phyloP scores from a whole-genome alignment of 2,797 vertebrate genomes.

The Chelidonichthys spinosus region DNA sequence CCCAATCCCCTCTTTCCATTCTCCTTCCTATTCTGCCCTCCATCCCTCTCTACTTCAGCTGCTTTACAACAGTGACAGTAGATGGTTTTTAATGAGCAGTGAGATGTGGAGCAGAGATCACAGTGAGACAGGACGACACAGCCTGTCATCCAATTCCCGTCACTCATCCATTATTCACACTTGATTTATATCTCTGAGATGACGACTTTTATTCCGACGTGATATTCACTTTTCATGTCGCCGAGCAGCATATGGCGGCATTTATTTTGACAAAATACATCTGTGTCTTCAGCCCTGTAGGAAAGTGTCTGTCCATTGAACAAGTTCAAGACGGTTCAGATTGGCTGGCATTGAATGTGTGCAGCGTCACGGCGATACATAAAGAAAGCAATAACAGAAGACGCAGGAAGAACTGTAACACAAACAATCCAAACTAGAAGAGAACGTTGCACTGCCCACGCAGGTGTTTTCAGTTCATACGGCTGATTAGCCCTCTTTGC shows the following conservation, averaged over 20 bases:
- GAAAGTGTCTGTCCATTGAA: constrained; percentile 17
- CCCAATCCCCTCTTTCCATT: constrained; percentile 24
- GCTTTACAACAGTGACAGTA: constrained; percentile 63
- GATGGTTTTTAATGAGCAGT: constrained; percentile 77
- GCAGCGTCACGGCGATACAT: neutral
- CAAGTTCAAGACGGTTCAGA: constrained; percentile 6
- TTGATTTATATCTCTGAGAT: constrained; percentile 64
- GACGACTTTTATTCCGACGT: constrained; percentile 79
- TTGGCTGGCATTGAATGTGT: neutral
- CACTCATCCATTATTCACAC: constrained; percentile 81
- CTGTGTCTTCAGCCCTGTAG: constrained; percentile 27
- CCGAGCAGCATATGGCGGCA: constrained; percentile 39
- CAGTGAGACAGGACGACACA: constrained; percentile 68
- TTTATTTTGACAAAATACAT: constrained; percentile 74
- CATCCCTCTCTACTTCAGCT: constrained; percentile 41
- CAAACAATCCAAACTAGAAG: no score
- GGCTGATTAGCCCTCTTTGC: no score
- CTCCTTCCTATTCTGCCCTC: constrained; percentile 36
- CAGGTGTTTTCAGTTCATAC: no score
- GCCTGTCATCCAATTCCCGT: constrained; percentile 79
- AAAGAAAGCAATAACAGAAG: neutral
- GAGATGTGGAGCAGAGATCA: constrained; percentile 78
- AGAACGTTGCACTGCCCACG: no score
- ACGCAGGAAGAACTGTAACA: neutral
- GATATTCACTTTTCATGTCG: constrained; percentile 68